phyloP scores from a whole-genome alignment of 2,797 vertebrate genomes.

The Myiothlypis chrysogaster region DNA sequence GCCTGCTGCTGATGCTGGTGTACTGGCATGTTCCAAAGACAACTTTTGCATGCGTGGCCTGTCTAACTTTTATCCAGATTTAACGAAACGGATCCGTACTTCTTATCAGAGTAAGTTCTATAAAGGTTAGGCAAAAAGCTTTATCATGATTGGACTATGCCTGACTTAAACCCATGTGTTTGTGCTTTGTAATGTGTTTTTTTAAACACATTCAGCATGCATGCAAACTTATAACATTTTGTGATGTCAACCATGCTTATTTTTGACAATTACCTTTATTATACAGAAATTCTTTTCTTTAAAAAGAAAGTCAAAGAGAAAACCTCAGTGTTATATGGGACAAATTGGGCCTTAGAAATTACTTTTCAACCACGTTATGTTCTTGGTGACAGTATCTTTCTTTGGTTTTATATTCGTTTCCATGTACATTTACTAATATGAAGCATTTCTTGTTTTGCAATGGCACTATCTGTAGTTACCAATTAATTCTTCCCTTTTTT shows the following conservation, averaged over 20 bases:
- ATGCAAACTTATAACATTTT: constrained; percentile 65
- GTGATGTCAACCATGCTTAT: constrained; percentile 54
- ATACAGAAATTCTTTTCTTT: not conserved
- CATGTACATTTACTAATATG: constrained; percentile 9
- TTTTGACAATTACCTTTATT: constrained; percentile 39
- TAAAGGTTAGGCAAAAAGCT: constrained; percentile 72
- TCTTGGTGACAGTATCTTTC: constrained; percentile 8
- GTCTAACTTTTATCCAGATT: constrained; percentile 99
- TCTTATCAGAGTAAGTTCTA: constrained; percentile 98
- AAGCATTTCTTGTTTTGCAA: constrained; percentile 62
- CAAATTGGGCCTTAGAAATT: not conserved
- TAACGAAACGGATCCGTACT: constrained; percentile 99
- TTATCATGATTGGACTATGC: constrained; percentile 58
- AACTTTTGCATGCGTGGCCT: constrained; percentile 98
- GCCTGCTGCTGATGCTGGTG: constrained; percentile 86
- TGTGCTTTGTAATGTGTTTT: constrained; percentile 76
- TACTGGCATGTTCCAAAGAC: constrained; percentile 98
- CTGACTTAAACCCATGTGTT: constrained; percentile 59
- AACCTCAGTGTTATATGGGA: not conserved
- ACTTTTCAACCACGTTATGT: not conserved
- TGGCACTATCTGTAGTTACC: constrained; percentile 1
- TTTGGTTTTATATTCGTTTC: constrained; percentile 48
- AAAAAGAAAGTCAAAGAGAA: not conserved
- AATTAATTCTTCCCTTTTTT: constrained; percentile 22
- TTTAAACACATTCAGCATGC: constrained; percentile 76